phyloP scores from a whole-genome alignment of 2,888 invertebrate species.

The Oasisia sp. region DNA sequence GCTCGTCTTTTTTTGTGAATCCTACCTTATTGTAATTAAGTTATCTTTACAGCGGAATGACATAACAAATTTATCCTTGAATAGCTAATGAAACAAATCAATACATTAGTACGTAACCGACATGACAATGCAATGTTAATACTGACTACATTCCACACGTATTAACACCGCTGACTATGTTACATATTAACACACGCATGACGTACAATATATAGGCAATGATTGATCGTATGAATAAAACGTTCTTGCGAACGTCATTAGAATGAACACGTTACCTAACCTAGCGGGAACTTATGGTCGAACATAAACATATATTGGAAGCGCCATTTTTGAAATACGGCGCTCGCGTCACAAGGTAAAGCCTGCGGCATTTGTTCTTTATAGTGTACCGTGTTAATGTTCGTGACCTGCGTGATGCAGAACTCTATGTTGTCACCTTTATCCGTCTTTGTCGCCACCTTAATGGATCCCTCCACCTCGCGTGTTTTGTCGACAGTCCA shows the following conservation, averaged over 20 bases:
- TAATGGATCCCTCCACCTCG: slow-evolving; percentile 35
- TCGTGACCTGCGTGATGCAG: slow-evolving; percentile 47
- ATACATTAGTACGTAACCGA: background rate
- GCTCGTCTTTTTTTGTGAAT: background rate
- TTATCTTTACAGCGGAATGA: background rate
- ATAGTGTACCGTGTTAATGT: slow-evolving; percentile 42
- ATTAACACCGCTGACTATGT: background rate
- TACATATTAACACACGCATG: background rate
- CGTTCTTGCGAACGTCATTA: background rate
- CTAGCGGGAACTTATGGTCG: slow-evolving; percentile 40
- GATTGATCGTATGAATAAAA: background rate
- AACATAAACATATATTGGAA: slow-evolving; percentile 44
- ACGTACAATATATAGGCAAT: background rate
- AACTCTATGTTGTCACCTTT: background rate
- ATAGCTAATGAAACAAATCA: background rate
- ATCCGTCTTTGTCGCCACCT: slow-evolving; percentile 20
- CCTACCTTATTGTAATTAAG: background rate
- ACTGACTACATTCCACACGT: background rate
- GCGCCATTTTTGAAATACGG: slow-evolving; percentile 42
- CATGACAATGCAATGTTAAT: background rate
- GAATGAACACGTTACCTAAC: slow-evolving; percentile 26
- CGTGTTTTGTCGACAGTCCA: slow-evolving; percentile 17
- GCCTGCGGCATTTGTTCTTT: slow-evolving; percentile 50
- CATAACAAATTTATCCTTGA: background rate
- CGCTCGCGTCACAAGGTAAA: slow-evolving; percentile 33